Percentiles rank a stretch among this genome's conserved stretches.
These are phyloP conservation scores for Chroicocephalus ridibundus DNA, from an alignment of 2,113 vertebrate genomes.

Conservation along the genomic window DNA sequence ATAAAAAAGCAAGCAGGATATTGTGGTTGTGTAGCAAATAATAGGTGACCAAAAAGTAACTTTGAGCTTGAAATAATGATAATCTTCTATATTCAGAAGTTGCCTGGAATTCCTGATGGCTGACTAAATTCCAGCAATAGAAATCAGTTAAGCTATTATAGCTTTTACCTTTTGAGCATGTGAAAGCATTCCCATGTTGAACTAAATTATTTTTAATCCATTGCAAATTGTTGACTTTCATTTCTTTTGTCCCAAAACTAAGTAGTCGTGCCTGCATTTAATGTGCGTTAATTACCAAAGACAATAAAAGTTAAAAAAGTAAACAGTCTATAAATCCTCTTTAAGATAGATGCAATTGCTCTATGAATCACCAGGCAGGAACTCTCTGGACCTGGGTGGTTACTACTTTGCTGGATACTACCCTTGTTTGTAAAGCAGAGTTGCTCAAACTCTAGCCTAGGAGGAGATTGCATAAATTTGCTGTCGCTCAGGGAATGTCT, in stretches of 20 bases:
- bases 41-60: neutral
- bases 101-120: neutral
- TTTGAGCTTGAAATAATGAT: neutral
- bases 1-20: neutral
- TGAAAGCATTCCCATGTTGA: neutral
- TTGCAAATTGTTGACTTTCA: neutral
- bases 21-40: neutral
- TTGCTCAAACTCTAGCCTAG: neutral
- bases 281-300: conserved; percentile 52
- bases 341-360: conserved; percentile 14
- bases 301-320: conserved; percentile 34
- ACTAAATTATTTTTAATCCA: neutral
- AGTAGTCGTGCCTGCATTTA: neutral
- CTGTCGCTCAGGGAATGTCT: neutral
- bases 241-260: neutral
- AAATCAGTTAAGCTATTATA: neutral
- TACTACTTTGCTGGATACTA: conserved; percentile 18
- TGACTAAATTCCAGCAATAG: neutral
- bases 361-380: conserved; percentile 42
- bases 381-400: conserved; percentile 42
- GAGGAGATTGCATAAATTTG: conserved; percentile 13
- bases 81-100: neutral
- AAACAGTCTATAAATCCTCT: conserved; percentile 59
- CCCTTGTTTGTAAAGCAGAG: conserved; percentile 14
- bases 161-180: neutral